Evolutionary conservation across 64 coral and sea anemone species (phyloP).

Genomic region (Dendronephthya gigantea): DNA sequence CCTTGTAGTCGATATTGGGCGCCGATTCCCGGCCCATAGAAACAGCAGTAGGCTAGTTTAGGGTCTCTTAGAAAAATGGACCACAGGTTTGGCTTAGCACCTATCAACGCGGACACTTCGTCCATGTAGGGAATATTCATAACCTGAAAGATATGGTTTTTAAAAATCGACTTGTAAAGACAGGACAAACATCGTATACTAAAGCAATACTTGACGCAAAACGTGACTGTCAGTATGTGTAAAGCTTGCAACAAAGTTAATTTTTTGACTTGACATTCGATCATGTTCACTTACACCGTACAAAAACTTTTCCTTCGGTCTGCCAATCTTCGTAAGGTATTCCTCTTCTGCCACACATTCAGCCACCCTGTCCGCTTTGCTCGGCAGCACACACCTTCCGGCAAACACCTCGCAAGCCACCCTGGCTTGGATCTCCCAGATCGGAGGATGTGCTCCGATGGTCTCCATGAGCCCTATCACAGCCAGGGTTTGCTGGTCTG

Average conservation of each 20-base stretch:
- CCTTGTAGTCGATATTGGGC: conserved; percentile 64
- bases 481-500: conserved; percentile 36
- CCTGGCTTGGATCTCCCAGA: conserved; percentile 45
- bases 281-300: no score
- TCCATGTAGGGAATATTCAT: conserved; percentile 29
- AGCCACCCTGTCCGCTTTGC: conserved; percentile 32
- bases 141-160: neutral
- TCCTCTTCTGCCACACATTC: conserved; percentile 23
- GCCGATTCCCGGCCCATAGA: conserved; percentile 44
- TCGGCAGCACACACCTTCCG: conserved; percentile 32
- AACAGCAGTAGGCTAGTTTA: conserved; percentile 35
- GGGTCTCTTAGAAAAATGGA: conserved; percentile 52
- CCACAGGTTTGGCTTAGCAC: conserved; percentile 38
- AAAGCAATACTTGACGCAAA: no score
- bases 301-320: neutral
- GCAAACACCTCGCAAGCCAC: conserved; percentile 50
- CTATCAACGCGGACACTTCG: conserved; percentile 39
- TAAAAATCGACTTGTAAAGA: no score
- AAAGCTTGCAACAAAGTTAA: neutral
- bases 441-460: conserved; percentile 12
- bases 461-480: conserved; percentile 39
- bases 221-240: no score
- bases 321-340: neutral
- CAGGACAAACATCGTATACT: no score
- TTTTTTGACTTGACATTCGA: neutral